These are phyloP conservation scores for Pyrrhia umbra DNA, from an alignment of 2,888 invertebrate genomes.

Conservation along the genomic window DNA sequence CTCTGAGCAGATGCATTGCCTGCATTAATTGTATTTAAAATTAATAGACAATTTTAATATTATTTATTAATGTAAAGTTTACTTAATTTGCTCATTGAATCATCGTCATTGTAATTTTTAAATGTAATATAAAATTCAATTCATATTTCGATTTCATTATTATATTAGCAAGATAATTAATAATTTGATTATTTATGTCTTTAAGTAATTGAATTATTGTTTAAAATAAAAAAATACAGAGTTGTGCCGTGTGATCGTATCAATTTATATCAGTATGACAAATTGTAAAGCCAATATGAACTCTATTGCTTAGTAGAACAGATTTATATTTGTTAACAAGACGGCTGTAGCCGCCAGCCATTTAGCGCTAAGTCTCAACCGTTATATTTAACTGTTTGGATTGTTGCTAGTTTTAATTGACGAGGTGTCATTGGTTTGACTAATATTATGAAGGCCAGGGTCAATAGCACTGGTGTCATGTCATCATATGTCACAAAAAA, in stretches of 20 bases:
- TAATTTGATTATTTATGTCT: slow-evolving; percentile 18
- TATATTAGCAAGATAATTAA: slow-evolving; percentile 2
- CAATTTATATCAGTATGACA: slow-evolving; percentile 52
- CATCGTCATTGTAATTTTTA: slow-evolving; percentile 40
- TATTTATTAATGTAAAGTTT: slow-evolving; percentile 29
- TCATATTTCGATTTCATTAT: slow-evolving; percentile 6
- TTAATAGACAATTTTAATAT: slow-evolving; percentile 8
- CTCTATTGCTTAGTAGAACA: slow-evolving; percentile 54
- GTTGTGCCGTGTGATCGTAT: slow-evolving; percentile 34
- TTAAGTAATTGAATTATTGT: neutral
- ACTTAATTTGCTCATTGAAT: slow-evolving; percentile 32
- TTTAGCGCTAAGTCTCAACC: slow-evolving; percentile 68
- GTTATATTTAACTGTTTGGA: slow-evolving; percentile 64
- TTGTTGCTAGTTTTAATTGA: slow-evolving; percentile 68
- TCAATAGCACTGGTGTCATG: too few species aligned
- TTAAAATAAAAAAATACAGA: slow-evolving; percentile 25
- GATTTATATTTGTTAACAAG: slow-evolving; percentile 51
- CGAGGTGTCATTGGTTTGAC: slow-evolving; percentile 48
- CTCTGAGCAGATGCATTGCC: slow-evolving; percentile 38
- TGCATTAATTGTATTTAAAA: slow-evolving; percentile 1
- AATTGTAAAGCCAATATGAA: slow-evolving; percentile 62
- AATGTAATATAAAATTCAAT: slow-evolving; percentile 30
- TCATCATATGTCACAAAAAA: too few species aligned
- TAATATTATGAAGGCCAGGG: too few species aligned
- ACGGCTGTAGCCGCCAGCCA: slow-evolving; percentile 63